Evolutionary conservation across 2,113 vertebrate species (phyloP), one percentile per base, ranked within the genome.

Genomic region (Brachirus orientalis): DNA sequence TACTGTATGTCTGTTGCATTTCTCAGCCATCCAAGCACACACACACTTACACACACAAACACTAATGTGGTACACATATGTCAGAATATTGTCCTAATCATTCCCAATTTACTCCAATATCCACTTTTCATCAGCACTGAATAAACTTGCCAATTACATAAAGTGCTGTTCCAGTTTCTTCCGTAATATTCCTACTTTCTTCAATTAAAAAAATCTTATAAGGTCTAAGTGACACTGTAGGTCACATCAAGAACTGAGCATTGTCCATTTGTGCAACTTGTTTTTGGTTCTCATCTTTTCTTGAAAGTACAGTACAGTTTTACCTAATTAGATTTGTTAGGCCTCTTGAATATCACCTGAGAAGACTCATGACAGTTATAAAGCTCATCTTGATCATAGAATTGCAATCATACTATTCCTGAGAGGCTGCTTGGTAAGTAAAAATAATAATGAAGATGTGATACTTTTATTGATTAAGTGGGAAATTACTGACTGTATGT

Each of bases 81-180:
- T 35, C n/a, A 8, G 16, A 33, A 52, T 18, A 50, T 60, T 60
- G 35, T 58, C n/a, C n/a, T n/a, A n/a, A n/a, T n/a, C 33, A 36
- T 36, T 65, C 46, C 33, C 51, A 40, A 70, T 55, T 69, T 54
- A 52, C 38, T 40, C 35, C 12, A 54, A 7, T 12, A 40, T 44
- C 53, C 57, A 35, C 36, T 80, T n/a, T 61, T 43, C 45, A 62
- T 71, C 69, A 73, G 8, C 28, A 20, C 50, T 72, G 83, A 81
- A 82, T 83, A 64, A 83, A 78, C 65, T 75, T 70, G 17, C 16
- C 60, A 69, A 72, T 79, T n/a, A n/a, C n/a, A n/a, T n/a, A n/a
- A n/a, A n/a, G n/a, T n/a, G n/a, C n/a, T n/a, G n/a, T n/a, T 77
- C 79, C 70, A 58, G 75, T 66, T 72, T 38, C 38, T 20, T 72